Evolutionary conservation across 2,113 vertebrate species (phyloP).

Genomic region (Poeciliopsis retropinna): DNA sequence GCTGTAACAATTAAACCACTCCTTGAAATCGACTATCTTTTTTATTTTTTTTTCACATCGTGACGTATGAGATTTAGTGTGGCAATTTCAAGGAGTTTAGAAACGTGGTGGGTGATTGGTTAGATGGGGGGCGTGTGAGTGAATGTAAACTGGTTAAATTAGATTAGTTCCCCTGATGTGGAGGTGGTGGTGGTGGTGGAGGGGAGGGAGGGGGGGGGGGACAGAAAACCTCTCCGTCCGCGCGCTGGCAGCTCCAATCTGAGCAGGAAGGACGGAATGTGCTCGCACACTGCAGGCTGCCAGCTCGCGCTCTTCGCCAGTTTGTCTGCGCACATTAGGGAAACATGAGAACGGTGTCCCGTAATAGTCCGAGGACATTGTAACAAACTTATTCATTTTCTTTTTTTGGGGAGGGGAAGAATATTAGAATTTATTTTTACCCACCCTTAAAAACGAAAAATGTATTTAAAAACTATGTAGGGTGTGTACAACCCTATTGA

Average conservation of each 20-base stretch:
- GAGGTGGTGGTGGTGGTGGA: no score
- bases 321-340: neutral
- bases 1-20: constrained; percentile 37
- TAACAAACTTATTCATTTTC: no score
- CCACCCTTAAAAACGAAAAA: neutral
- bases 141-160: constrained; percentile 25
- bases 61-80: neutral
- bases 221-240: constrained; percentile 59
- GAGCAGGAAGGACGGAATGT: constrained; percentile 76
- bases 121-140: neutral
- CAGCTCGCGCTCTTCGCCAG: constrained; percentile 10
- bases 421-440: neutral
- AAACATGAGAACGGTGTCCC: neutral
- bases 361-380: no score
- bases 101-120: neutral
- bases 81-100: neutral
- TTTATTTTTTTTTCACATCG: no score
- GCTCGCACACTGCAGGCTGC: constrained; percentile 55
- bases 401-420: no score
- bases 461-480: neutral
- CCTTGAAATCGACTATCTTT: constrained; percentile 31
- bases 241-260: constrained; percentile 68
- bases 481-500: neutral
- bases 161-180: constrained; percentile 22
- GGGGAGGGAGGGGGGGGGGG: no score